Evolutionary conservation across 2,113 vertebrate genomes (phyloP).

Genomic region (Hypocryptadius cinnamomeus): DNA sequence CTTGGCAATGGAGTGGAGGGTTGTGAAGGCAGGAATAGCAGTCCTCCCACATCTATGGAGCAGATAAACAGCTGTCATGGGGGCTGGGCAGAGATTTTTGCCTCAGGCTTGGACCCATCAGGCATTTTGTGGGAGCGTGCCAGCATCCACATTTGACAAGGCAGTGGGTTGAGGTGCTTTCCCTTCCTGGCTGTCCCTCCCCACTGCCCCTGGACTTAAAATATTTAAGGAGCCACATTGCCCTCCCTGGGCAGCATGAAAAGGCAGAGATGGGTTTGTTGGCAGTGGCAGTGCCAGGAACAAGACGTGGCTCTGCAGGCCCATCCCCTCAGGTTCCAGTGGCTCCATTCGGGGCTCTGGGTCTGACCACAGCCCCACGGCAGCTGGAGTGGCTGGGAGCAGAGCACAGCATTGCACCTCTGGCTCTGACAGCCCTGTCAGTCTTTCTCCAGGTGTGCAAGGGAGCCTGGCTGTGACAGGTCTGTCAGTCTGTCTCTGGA

Average conservation of each 20-base stretch:
- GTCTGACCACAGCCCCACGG: fast-evolving
- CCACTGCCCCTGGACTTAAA: neutral
- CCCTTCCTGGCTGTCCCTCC: neutral
- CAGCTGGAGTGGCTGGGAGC: neutral
- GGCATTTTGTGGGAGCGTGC: neutral
- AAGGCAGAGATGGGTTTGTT: neutral
- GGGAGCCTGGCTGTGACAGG: neutral
- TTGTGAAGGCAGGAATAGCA: neutral
- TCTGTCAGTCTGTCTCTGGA: fast-evolving
- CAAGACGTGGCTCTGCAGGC: neutral
- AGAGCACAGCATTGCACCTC: neutral
- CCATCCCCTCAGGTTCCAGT: fast-evolving
- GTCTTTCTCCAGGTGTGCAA: neutral
- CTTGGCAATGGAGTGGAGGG: neutral
- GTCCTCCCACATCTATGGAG: neutral
- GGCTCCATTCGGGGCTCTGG: fast-evolving
- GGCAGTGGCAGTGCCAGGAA: neutral
- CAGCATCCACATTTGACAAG: neutral
- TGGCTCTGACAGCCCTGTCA: neutral
- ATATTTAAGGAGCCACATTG: neutral
- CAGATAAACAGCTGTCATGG: conserved; percentile 14
- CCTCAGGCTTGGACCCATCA: conserved; percentile 1
- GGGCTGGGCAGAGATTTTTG: conserved; percentile 1
- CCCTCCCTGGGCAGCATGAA: neutral
- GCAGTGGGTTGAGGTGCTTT: neutral